phyloP scores from a whole-genome alignment of 1,140 invertebrate species.

The Branchinecta lindahli region DNA sequence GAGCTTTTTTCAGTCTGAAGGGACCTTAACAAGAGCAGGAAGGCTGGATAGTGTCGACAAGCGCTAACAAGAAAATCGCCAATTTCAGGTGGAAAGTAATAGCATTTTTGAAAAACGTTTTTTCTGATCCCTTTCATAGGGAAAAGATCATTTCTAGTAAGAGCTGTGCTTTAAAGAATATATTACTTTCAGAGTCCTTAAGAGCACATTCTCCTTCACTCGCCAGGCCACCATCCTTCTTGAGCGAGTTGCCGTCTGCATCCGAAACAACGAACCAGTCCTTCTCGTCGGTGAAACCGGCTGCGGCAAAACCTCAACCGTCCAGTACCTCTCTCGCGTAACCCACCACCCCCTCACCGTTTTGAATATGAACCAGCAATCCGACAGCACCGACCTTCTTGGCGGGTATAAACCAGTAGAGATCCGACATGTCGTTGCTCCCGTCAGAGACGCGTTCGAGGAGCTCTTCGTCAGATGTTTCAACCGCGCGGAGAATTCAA shows the following conservation, averaged over 20 bases:
- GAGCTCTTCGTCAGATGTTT: slow-evolving; percentile 63
- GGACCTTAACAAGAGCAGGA: too few relatives aligned
- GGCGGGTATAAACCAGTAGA: slow-evolving; percentile 92
- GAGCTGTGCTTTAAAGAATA: too few relatives aligned
- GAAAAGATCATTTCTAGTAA: too few relatives aligned
- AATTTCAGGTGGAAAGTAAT: too few relatives aligned
- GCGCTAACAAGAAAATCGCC: too few relatives aligned
- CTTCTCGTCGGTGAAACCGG: slow-evolving; percentile 95
- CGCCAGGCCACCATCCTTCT: slow-evolving; percentile 58
- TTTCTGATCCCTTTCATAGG: too few relatives aligned
- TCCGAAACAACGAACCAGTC: slow-evolving; percentile 71
- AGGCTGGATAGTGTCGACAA: too few relatives aligned
- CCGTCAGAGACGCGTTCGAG: slow-evolving; percentile 72
- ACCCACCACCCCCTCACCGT: slow-evolving; percentile 71
- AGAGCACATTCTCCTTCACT: slow-evolving; percentile 53
- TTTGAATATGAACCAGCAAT: slow-evolving; percentile 99
- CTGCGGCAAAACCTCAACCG: slow-evolving; percentile 90
- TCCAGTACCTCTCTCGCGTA: slow-evolving; percentile 78
- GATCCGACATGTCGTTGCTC: slow-evolving; percentile 60
- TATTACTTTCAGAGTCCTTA: slow-evolving; percentile 11
- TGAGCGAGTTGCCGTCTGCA: slow-evolving; percentile 68
- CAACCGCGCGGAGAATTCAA: slow-evolving; percentile 57
- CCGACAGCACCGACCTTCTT: slow-evolving; percentile 84
- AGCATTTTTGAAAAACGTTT: too few relatives aligned
- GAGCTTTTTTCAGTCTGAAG: too few relatives aligned